Base-by-base conservation (phyloP, 2,113 vertebrate species). In the Melospiza georgiana region DNA sequence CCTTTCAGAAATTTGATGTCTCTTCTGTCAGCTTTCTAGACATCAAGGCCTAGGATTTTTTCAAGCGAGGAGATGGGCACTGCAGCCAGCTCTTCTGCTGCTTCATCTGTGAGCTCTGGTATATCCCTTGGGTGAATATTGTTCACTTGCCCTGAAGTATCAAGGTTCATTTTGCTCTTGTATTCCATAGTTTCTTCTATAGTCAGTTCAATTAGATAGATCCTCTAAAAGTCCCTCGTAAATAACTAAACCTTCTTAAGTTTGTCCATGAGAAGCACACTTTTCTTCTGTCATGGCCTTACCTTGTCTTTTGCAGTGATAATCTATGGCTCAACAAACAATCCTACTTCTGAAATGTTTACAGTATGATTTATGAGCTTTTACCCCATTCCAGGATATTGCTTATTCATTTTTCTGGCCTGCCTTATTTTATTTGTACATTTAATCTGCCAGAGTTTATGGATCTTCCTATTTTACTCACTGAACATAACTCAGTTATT, bases 341-440 rank as follows among this genome's bases (percentile, higher is more conserved):
- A 4, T 39, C 25, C 43, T 71, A 48, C 35, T 39, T 28, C 66
- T 71, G 33, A 75, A 90, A 35, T 31, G 44, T 88, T 90, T 85
- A 59, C 79, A 82, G 79, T 65, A 73, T 15, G 8, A 82, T 90
- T 93, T 57, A 87, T 43, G 82, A 81, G 14, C 6, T 90, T 91
- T 63, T 82, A 66, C 15, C 39, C 37, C 46, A 58, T 58, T 89
- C 84, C n/a, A 59, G 83, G 25, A 49, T 67, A 37, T 66, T 84
- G 15, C 31, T 71, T 28, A n/a, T 59, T 84, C 2, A 0, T 14
- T 3, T 61, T 89, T 89, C 65, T 54, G 37, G 15, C 37, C 41
- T 84, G 28, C 20, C 55, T 89, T 89, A 78, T 84, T 94, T 87
- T 94, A 91, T 62, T 82, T 87, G 75, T 43, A 75, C 66, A 35